Percentiles rank a stretch among this genome's conserved stretches.
Evolutionary conservation across 2,888 invertebrate genomes (phyloP).

Genomic region (Encarsia formosa): DNA sequence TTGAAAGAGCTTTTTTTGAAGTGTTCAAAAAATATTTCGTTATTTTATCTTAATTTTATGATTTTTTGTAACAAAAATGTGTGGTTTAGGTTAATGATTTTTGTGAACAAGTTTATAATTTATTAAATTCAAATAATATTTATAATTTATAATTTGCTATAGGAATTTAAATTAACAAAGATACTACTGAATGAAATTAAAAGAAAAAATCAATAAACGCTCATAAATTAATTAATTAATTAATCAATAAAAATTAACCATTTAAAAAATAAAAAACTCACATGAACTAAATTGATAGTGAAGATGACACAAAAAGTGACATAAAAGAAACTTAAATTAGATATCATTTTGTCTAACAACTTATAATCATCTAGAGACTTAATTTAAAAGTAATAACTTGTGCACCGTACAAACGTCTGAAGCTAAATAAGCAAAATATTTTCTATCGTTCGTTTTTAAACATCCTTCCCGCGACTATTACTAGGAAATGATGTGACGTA

Average conservation of each 20-base stretch:
- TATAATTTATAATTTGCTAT: too few relatives aligned
- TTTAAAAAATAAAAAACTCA: conserved; percentile 25
- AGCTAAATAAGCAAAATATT: conserved; percentile 3
- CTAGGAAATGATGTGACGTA: conserved; percentile 14
- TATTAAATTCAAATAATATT: too few relatives aligned
- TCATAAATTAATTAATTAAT: too few relatives aligned
- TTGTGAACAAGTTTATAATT: too few relatives aligned
- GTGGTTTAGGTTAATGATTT: too few relatives aligned
- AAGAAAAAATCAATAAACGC: too few relatives aligned
- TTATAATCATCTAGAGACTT: background rate
- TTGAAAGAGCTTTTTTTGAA: too few relatives aligned
- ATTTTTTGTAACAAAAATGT: background rate
- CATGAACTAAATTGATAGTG: conserved; percentile 14
- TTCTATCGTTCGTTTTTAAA: conserved; percentile 16
- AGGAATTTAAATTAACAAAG: too few relatives aligned
- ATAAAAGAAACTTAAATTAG: conserved; percentile 12
- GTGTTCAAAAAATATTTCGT: too few relatives aligned
- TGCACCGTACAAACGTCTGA: conserved; percentile 5
- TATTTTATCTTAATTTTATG: background rate
- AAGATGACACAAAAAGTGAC: conserved; percentile 12
- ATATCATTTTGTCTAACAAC: conserved; percentile 23
- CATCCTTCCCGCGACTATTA: conserved; percentile 1
- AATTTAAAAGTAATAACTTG: conserved; percentile 9
- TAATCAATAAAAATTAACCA: too few relatives aligned
- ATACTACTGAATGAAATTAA: too few relatives aligned